Evolutionary conservation across 2,113 vertebrate genomes (phyloP), one percentile per base, ranked within the genome.

Genomic region (Entomyzon cyanotis): DNA sequence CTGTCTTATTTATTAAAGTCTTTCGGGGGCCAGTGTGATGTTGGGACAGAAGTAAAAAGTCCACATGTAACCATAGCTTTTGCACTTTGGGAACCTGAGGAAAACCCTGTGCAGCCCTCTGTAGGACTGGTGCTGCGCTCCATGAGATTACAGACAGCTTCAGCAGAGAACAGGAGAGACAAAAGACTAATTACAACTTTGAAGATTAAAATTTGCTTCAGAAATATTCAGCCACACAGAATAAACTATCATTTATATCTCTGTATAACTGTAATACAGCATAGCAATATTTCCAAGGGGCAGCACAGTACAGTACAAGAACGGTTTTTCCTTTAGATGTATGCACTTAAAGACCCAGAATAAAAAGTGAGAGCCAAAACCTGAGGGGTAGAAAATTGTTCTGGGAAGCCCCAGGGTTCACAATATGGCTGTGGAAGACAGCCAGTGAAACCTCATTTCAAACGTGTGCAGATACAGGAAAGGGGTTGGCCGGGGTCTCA

Each of bases 351-450:
- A 86, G 33, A 73, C 22, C 7, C 33, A 52, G 64, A 84, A 62
- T 56, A 64, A 91, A 87, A 94, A 95, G n/a, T 18, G 31, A 74
- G n/a, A 75, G 14, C 31, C 25, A 82, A 93, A 90, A 73, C n/a
- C 42, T 74, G 41, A 78, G 35, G 47, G 22, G 25, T 63, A 62
- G 42, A 79, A 92, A 65, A 80, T 56, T 60, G 12, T 84, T 82
- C 39, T 18, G 4, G 46, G 47, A 88, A 84, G 33, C 4, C 23
- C 15, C 28, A 75, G 42, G 5, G 25, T 68, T 93, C 46, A 78
- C 74, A 91, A 52, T 59, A 67, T 13, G 31, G 9, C n/a, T 65
- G 27, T 68, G 64, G 58, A 84, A 87, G 42, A 60, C 15, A 74
- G 37, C 12, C 49, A 75, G 49, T 73, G 41, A 87, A 93, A 76